Percentiles rank a stretch among this genome's conserved stretches.
Conservation (phyloP, 53 echinoderm and acorn worm genomes). For the Patiria pectinifera region DNA sequence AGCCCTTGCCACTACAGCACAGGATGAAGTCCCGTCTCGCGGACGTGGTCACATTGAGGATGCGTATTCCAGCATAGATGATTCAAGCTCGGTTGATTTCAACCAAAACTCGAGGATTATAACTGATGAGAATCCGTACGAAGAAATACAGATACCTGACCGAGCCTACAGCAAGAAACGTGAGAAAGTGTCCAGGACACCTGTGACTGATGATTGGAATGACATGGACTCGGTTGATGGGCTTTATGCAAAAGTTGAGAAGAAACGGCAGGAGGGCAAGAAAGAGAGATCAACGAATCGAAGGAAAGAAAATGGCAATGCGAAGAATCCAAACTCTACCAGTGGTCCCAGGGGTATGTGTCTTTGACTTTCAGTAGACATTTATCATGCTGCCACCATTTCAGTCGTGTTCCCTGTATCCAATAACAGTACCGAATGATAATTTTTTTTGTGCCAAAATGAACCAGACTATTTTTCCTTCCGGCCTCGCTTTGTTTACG, state of each 20-base stretch:
- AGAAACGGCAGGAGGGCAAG: constrained; percentile 58
- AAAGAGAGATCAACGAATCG: not conserved
- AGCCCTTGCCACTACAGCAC: not conserved
- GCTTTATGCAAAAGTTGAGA: constrained; percentile 53
- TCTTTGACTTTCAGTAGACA: not conserved
- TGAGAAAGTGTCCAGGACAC: not conserved
- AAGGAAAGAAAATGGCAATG: not conserved
- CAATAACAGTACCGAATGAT: no score
- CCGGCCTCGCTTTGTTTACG: no score
- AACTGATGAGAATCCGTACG: constrained; percentile 30
- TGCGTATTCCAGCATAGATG: constrained; percentile 1
- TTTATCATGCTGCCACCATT: no score
- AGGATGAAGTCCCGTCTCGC: not conserved
- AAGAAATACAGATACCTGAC: constrained; percentile 32
- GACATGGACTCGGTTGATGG: constrained; percentile 15
- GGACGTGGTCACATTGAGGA: not conserved
- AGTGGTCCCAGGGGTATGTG: not conserved
- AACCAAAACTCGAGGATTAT: constrained; percentile 1
- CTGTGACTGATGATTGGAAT: not conserved
- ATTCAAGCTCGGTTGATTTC: constrained; percentile 1
- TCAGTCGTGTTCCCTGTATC: no score
- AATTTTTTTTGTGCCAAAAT: no score
- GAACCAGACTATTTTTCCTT: no score
- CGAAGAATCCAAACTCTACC: not conserved
- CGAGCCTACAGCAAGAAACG: not conserved